Conservation (phyloP, 2,888 invertebrate genomes). For the Eupithecia subumbrata region DNA sequence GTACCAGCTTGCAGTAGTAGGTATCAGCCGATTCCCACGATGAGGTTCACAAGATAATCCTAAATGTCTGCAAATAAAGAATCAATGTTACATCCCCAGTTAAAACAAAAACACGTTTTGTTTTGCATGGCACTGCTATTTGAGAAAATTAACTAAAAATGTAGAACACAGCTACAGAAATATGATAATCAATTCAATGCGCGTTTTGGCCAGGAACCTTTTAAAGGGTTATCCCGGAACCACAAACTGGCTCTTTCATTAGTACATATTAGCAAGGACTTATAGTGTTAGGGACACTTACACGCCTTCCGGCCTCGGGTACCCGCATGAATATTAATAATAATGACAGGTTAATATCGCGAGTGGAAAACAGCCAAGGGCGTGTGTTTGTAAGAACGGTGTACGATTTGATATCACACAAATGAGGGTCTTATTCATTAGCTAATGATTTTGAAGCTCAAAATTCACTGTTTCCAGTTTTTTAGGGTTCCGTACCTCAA, state of each 20-base stretch:
- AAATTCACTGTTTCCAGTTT: background rate
- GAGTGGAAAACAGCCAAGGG: conserved; percentile 67
- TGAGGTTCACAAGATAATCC: background rate
- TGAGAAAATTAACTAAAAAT: background rate
- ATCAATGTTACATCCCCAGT: background rate
- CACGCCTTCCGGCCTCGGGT: conserved; percentile 42
- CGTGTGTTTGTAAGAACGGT: conserved; percentile 19
- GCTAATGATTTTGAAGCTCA: background rate
- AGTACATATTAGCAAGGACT: conserved; percentile 17
- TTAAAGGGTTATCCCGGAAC: conserved; percentile 19
- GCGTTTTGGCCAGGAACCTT: conserved; percentile 13
- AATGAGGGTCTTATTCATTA: conserved; percentile 17
- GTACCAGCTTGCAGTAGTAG: background rate
- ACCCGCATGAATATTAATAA: conserved; percentile 67
- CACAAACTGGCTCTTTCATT: conserved; percentile 20
- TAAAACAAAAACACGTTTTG: background rate
- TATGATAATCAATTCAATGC: conserved; percentile 12
- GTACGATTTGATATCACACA: conserved; percentile 1
- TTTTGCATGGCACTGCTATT: background rate
- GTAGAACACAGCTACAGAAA: background rate
- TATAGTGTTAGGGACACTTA: conserved; percentile 2
- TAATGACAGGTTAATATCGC: conserved; percentile 56
- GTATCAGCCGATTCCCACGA: background rate
- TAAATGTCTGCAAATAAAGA: background rate
- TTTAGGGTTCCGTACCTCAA: no score